Base-by-base conservation (phyloP, 2,797 vertebrate species). In the Silurus aristotelis region DNA sequence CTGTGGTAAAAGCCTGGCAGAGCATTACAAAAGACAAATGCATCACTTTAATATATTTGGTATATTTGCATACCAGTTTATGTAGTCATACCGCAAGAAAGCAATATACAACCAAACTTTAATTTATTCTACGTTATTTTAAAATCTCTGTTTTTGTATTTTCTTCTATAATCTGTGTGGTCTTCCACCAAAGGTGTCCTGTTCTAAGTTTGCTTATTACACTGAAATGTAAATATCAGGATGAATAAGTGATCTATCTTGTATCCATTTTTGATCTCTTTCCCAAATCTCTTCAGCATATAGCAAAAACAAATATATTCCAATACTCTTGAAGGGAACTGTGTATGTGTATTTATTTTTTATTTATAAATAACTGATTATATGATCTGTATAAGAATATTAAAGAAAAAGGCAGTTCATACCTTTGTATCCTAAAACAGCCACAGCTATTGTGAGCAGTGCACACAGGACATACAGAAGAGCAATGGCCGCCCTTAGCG, bases 401-500 rank as follows among this genome's bases (percentile, higher is more conserved):
- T 52, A 46, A 43, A 20, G 5, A 60, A 75, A 55, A 55, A 1
- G 1, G 0, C 1, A 7, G 17, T 38, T 38, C n/a, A 70, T 95
- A 99, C 98, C 97, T 97, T 99, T 99, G 92, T 97, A 99, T 94
- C 97, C 98, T 27, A 99, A 94, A 89, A 99, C 96, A 86, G 97
- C 97, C 92, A 99, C 97, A 19, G 97, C 97, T 90, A 99, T 98
- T 78, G 96, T 98, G 90, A 99, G 94, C 89, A 99, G 92, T 86
- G 96, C 96, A 92, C 98, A 99, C 48, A 99, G 94, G 91, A 99
- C 94, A 76, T 99, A 99, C 25, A 99, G 93, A 84, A 98, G 94
- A 60, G 96, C 96, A 87, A 99, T 98, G 64, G 98, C 97, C 80
- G 96, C 96, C 92, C 98, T 96, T 92, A 99, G 92, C 1, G 97